These are phyloP conservation scores for Drosophila paranaensis DNA, from an alignment of 2,888 invertebrate genomes.

Conservation along the genomic window DNA sequence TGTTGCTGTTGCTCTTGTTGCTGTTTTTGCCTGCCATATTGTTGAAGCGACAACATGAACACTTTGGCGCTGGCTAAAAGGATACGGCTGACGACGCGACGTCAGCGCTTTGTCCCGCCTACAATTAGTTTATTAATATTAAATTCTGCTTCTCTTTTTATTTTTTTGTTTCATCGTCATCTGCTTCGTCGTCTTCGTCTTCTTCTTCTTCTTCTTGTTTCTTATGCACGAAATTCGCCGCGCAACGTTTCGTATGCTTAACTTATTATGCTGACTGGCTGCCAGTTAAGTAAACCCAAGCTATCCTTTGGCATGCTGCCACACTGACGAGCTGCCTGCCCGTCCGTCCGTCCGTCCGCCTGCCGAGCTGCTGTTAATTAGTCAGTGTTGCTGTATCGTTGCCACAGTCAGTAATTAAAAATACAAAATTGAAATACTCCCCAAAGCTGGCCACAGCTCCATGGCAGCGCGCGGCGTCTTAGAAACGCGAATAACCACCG, in stretches of 20 bases:
- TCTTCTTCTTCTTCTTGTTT: constrained; percentile 1
- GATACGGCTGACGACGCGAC: constrained; percentile 1
- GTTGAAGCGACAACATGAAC: constrained; percentile 28
- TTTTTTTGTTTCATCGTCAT: constrained; percentile 1
- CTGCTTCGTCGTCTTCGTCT: neutral
- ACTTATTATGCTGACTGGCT: constrained; percentile 43
- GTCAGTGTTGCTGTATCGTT: constrained; percentile 35
- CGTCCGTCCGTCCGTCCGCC: neutral
- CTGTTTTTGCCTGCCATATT: constrained; percentile 6
- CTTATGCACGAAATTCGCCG: constrained; percentile 17
- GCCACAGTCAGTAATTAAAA: constrained; percentile 62
- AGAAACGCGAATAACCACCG: constrained; percentile 18
- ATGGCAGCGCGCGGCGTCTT: constrained; percentile 10
- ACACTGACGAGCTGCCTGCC: constrained; percentile 16
- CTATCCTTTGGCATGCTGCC: constrained; percentile 3
- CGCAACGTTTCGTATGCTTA: constrained; percentile 53
- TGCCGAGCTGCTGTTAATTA: constrained; percentile 58
- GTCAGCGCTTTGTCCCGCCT: constrained; percentile 41
- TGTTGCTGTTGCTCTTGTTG: constrained; percentile 8
- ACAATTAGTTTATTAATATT: constrained; percentile 78
- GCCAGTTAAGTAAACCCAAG: constrained; percentile 12
- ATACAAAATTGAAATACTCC: constrained; percentile 38
- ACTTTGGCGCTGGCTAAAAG: constrained; percentile 27
- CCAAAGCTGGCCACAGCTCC: constrained; percentile 5
- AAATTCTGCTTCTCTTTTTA: constrained; percentile 14